These are phyloP conservation scores for Sclerodermus sp. DNA, from an alignment of 2,888 invertebrate genomes.

Conservation along the genomic window DNA sequence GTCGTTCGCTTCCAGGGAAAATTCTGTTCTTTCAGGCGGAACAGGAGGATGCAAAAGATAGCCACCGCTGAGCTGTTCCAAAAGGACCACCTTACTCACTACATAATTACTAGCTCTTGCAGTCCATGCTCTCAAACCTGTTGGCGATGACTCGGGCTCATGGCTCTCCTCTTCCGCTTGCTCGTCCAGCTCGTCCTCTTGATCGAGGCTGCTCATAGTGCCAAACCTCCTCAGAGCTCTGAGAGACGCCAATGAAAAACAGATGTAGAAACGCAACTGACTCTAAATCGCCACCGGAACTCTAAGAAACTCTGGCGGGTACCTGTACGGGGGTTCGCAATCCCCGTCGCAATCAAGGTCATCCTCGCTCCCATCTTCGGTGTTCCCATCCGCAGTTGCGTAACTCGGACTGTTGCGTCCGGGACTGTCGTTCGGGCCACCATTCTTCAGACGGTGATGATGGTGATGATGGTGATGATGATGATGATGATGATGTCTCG, in stretches of 20 bases:
- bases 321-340: conserved; percentile 59
- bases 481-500: conserved; percentile 39
- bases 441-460: conserved; percentile 45
- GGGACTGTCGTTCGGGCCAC: conserved; percentile 46
- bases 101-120: conserved; percentile 79
- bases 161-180: conserved; percentile 47
- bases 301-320: too few relatives aligned
- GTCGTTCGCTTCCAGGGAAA: conserved; percentile 55
- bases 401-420: conserved; percentile 47
- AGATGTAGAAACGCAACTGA: too few relatives aligned
- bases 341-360: conserved; percentile 53
- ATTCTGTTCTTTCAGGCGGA: conserved; percentile 53
- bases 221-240: conserved; percentile 56
- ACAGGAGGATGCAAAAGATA: conserved; percentile 50
- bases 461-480: too few relatives aligned
- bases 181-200: conserved; percentile 53
- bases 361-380: conserved; percentile 55
- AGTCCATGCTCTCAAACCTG: conserved; percentile 74
- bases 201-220: conserved; percentile 57
- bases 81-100: conserved; percentile 77
- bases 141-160: conserved; percentile 53
- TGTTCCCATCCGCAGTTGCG: conserved; percentile 49
- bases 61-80: conserved; percentile 64
- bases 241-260: background rate
- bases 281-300: too few relatives aligned